Conservation (phyloP, 1,140 invertebrate genomes). For the Vollenhovia emeryi region DNA sequence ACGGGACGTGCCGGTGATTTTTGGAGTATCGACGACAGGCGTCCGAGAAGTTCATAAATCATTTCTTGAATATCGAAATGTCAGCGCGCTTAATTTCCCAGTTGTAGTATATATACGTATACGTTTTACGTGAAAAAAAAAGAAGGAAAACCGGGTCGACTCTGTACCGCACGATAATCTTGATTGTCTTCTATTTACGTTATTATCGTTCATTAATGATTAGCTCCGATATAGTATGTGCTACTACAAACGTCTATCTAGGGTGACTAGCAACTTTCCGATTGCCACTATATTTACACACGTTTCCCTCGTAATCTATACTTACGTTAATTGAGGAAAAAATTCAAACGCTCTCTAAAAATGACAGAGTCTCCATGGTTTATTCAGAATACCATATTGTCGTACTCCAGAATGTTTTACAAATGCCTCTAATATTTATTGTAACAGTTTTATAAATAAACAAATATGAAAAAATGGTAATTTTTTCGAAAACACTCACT, state of each 20-base stretch:
- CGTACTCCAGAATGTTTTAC: neutral
- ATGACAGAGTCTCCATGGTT: neutral
- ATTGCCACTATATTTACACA: neutral
- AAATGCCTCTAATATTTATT: no score
- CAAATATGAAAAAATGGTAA: no score
- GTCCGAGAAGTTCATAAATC: conserved; percentile 40
- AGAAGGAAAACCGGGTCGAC: neutral
- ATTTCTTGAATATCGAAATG: conserved; percentile 13
- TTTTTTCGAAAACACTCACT: no score
- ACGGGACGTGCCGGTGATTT: conserved; percentile 21
- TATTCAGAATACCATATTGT: neutral
- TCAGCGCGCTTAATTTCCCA: conserved; percentile 27
- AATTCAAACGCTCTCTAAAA: neutral
- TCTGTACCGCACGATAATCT: neutral
- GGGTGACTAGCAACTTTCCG: neutral
- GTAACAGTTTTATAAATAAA: no score
- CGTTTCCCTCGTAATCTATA: neutral
- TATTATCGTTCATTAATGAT: neutral
- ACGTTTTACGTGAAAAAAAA: conserved; percentile 14
- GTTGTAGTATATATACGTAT: conserved; percentile 5
- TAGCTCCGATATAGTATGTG: neutral
- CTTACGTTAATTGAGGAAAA: neutral
- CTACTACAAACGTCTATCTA: neutral
- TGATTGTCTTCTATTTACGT: neutral
- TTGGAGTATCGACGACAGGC: conserved; percentile 23